These are phyloP conservation scores for Chaitophorus viminalis DNA, from an alignment of 2,888 invertebrate genomes.

Conservation along the genomic window DNA sequence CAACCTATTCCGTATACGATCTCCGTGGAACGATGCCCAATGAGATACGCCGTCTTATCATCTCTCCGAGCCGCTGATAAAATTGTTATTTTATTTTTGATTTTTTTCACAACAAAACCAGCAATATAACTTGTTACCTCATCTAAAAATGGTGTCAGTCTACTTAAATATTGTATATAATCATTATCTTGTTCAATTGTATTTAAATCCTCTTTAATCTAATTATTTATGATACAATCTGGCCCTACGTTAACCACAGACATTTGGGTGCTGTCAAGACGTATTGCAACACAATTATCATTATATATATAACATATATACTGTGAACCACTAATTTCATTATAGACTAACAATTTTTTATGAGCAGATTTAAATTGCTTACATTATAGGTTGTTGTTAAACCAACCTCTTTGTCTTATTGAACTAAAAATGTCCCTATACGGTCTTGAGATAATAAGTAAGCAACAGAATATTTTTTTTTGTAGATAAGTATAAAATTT, in stretches of 20 bases:
- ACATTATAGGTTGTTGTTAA: too few species aligned
- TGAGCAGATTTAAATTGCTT: too few species aligned
- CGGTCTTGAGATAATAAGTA: neutral
- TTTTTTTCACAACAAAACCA: neutral
- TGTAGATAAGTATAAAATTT: neutral
- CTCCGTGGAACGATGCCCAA: too few species aligned
- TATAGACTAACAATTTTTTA: slow-evolving; percentile 1
- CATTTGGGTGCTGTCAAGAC: neutral
- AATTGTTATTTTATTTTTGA: neutral
- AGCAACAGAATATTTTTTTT: neutral
- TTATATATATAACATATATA: too few species aligned
- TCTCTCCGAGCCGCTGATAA: too few species aligned
- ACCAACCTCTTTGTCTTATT: neutral
- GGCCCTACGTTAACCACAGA: neutral
- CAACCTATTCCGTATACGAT: too few species aligned
- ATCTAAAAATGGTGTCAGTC: neutral
- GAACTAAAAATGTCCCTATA: neutral
- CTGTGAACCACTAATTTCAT: neutral
- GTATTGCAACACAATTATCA: slow-evolving; percentile 15
- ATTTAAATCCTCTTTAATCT: neutral
- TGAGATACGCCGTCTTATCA: too few species aligned
- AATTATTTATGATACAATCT: neutral
- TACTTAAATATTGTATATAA: neutral
- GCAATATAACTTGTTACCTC: neutral
- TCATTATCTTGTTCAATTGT: neutral